phyloP scores from a whole-genome alignment of 2,888 invertebrate genomes.

The Dasypogon diadema region DNA sequence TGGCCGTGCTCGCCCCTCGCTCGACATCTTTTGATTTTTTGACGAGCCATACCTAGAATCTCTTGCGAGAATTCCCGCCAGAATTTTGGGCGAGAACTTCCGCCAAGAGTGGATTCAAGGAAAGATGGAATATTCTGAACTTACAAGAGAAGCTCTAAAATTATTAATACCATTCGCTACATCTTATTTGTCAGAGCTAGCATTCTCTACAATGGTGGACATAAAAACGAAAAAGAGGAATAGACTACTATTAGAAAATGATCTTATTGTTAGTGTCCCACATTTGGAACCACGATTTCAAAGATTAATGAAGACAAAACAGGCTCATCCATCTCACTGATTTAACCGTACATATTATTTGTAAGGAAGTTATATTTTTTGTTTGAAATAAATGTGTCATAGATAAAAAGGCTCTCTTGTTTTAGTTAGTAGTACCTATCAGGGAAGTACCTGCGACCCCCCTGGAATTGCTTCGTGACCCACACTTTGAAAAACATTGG shows the following conservation, averaged over 20 bases:
- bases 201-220: background rate
- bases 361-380: too few relatives aligned
- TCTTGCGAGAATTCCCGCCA: too few relatives aligned
- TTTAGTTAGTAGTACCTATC: too few relatives aligned
- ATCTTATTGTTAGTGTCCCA: background rate
- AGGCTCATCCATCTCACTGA: background rate
- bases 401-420: too few relatives aligned
- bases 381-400: too few relatives aligned
- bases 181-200: background rate
- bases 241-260: background rate
- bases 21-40: too few relatives aligned
- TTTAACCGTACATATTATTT: too few relatives aligned
- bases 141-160: background rate
- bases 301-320: background rate
- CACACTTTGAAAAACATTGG: background rate
- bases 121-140: background rate
- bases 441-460: too few relatives aligned
- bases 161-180: constrained; percentile 1
- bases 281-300: background rate
- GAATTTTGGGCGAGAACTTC: background rate
- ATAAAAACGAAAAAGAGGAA: background rate
- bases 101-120: too few relatives aligned
- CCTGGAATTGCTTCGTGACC: too few relatives aligned
- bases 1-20: too few relatives aligned
- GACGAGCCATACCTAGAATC: too few relatives aligned